phyloP scores from a whole-genome alignment of 2,797 vertebrate genomes.

The Cyprinella venusta region DNA sequence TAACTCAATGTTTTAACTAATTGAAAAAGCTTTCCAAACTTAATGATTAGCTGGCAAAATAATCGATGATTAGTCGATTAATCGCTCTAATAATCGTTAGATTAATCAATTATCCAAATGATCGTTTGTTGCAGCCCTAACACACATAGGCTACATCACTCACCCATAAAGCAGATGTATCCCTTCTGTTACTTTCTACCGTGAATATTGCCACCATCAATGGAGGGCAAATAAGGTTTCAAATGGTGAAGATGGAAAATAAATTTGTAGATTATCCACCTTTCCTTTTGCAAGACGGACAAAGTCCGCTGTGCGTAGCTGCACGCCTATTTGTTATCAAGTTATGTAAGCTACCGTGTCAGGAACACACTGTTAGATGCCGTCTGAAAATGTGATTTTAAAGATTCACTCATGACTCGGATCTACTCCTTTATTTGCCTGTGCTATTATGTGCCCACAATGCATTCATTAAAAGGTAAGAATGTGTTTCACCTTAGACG shows the following conservation, averaged over 20 bases:
- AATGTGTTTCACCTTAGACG: conserved; percentile 49
- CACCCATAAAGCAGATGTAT: conserved; percentile 10
- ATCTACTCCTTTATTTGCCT: conserved; percentile 28
- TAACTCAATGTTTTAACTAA: too few species aligned
- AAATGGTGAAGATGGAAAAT: neutral
- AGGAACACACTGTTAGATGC: conserved; percentile 3
- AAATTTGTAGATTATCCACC: neutral
- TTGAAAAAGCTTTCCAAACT: too few species aligned
- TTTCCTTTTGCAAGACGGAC: neutral
- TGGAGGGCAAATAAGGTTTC: neutral
- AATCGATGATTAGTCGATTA: too few species aligned
- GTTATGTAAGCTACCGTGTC: neutral
- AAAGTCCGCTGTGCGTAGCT: neutral
- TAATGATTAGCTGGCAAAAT: too few species aligned
- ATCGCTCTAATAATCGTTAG: too few species aligned
- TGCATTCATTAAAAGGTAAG: conserved; percentile 52
- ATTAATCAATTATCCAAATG: too few species aligned
- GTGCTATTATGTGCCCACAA: conserved; percentile 30
- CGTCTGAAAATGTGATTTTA: neutral
- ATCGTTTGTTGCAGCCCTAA: too few species aligned
- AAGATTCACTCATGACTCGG: conserved; percentile 33
- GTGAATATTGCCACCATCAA: neutral
- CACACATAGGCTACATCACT: too few species aligned
- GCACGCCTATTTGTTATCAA: conserved; percentile 5
- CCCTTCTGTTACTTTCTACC: neutral